These are phyloP conservation scores for Orgyia antiqua DNA, from an alignment of 2,888 invertebrate species.

Conservation along the genomic window DNA sequence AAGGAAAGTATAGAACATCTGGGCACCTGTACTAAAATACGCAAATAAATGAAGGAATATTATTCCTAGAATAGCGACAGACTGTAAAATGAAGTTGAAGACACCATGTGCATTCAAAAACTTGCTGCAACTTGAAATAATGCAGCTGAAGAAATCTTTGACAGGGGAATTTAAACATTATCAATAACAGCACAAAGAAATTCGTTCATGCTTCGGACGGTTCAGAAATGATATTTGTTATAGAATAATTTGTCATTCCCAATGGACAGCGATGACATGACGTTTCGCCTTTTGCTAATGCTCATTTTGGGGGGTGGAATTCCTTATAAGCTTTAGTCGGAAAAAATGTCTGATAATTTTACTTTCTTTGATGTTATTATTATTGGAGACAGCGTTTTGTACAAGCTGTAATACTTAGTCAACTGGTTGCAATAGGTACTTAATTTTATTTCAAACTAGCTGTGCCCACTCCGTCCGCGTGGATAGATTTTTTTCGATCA, in stretches of 20 bases:
- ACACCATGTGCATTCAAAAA: slow-evolving; percentile 71
- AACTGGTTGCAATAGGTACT: no score
- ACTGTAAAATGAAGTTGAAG: slow-evolving; percentile 72
- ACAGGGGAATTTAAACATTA: slow-evolving; percentile 27
- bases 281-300: slow-evolving; percentile 64
- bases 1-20: slow-evolving; percentile 57
- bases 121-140: slow-evolving; percentile 31
- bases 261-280: slow-evolving; percentile 60
- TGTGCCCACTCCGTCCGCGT: no score
- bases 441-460: no score
- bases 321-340: slow-evolving; percentile 27
- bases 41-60: slow-evolving; percentile 61
- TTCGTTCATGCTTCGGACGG: no score
- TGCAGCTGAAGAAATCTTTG: slow-evolving; percentile 12
- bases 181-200: not conserved
- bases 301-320: slow-evolving; percentile 45
- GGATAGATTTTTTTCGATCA: no score
- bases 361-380: slow-evolving; percentile 37
- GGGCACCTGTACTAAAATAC: slow-evolving; percentile 72
- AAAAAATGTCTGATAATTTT: slow-evolving; percentile 34
- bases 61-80: slow-evolving; percentile 76
- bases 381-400: no score
- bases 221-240: slow-evolving; percentile 30
- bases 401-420: no score
- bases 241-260: slow-evolving; percentile 67